phyloP scores from a whole-genome alignment of 2,113 vertebrate species.

The Microtus oregoni region DNA sequence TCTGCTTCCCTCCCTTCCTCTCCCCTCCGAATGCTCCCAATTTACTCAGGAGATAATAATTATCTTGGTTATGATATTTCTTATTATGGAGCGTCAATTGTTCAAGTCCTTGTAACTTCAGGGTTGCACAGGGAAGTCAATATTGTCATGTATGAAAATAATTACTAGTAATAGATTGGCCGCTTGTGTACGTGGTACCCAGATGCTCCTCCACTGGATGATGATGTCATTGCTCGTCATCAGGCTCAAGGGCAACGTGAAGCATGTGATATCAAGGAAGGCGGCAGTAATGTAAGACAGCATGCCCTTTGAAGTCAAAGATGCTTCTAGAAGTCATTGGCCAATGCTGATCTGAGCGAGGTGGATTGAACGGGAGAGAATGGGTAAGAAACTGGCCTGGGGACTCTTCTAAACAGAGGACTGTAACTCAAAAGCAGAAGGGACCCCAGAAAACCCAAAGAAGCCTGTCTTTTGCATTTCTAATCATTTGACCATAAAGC shows the following conservation, averaged over 20 bases:
- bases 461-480: neutral
- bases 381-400: accelerated
- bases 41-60: no score
- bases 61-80: neutral
- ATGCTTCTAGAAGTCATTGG: neutral
- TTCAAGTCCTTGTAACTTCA: neutral
- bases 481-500: neutral
- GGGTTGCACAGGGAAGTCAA: neutral
- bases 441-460: no score
- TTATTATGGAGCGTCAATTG: neutral
- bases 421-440: neutral
- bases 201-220: no score
- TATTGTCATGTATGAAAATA: neutral
- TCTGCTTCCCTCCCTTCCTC: no score
- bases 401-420: no score
- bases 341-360: neutral
- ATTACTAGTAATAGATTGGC: neutral
- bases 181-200: neutral
- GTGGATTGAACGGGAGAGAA: neutral
- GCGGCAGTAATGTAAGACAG: neutral
- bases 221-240: no score
- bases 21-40: no score
- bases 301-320: neutral
- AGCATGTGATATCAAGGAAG: neutral
- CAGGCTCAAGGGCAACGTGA: neutral